A percentile compares a stretch with the other conserved stretches of the same genome.
phyloP scores from a whole-genome alignment of 2,113 vertebrate genomes.

The Patagioenas fasciata region DNA sequence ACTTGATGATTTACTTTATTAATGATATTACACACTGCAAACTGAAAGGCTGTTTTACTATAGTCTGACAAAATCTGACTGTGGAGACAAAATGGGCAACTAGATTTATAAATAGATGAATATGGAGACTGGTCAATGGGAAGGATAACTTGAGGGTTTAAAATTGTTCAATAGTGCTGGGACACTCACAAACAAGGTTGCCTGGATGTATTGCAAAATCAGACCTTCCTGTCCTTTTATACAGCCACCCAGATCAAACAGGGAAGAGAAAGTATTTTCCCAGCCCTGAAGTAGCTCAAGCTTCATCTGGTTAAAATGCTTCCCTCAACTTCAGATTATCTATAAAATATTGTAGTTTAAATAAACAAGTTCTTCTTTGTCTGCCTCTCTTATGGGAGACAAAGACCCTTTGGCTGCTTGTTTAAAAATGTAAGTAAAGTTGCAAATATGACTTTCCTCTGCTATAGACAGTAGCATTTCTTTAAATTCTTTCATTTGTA shows the following conservation, averaged over 20 bases:
- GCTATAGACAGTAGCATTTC: background rate
- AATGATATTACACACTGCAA: background rate
- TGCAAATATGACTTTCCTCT: background rate
- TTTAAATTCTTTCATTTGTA: background rate
- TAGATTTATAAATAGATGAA: background rate
- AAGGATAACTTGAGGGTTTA: background rate
- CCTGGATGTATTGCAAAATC: background rate
- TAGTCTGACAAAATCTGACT: background rate
- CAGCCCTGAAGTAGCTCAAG: background rate
- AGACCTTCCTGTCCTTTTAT: background rate
- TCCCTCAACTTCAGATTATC: background rate
- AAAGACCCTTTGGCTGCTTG: background rate
- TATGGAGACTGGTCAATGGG: background rate
- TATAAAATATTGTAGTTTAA: conserved; percentile 19
- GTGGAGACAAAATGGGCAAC: background rate
- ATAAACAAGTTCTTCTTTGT: conserved; percentile 40
- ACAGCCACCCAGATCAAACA: background rate
- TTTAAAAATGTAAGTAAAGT: background rate
- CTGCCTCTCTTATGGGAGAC: background rate
- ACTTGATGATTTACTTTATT: background rate
- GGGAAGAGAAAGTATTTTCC: conserved; percentile 12
- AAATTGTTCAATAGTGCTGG: background rate
- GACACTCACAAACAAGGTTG: background rate
- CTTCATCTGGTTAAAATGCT: conserved; percentile 29
- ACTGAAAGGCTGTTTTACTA: background rate